phyloP scores from a whole-genome alignment of 2,113 vertebrate species.

The human region DNA sequence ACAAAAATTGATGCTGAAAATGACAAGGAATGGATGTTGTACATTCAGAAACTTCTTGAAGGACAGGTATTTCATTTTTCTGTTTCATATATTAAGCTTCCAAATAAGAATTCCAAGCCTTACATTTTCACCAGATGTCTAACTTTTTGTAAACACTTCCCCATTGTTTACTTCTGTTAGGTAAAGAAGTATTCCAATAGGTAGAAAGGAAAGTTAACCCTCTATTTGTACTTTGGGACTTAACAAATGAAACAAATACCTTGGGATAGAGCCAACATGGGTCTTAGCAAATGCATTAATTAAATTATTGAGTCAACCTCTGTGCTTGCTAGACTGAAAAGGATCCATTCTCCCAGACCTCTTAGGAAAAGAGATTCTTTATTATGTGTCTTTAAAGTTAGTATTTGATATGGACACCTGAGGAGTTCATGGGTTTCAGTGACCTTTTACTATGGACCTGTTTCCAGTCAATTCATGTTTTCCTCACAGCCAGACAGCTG shows the following conservation, averaged over 20 bases:
- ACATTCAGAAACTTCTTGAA: conserved; percentile 89
- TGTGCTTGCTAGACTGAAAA: conserved; percentile 80
- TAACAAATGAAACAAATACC: conserved; percentile 74
- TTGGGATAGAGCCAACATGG: conserved; percentile 66
- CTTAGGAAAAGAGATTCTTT: conserved; percentile 84
- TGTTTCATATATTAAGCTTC: conserved; percentile 52
- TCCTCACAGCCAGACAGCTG: conserved; percentile 99
- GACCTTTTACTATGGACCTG: conserved; percentile 92
- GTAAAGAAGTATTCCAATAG: conserved; percentile 51
- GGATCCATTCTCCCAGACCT: conserved; percentile 82
- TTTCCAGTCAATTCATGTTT: conserved; percentile 98
- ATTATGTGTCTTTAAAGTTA: conserved; percentile 88
- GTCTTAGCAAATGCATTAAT: conserved; percentile 85
- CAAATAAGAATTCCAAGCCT: conserved; percentile 7
- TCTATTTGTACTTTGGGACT: conserved; percentile 70
- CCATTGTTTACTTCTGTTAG: conserved; percentile 65
- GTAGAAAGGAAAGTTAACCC: conserved; percentile 66
- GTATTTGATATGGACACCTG: conserved; percentile 90
- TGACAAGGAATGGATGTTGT: conserved; percentile 90
- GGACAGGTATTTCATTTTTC: conserved; percentile 87
- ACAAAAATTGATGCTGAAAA: conserved; percentile 81
- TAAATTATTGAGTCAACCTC: conserved; percentile 83
- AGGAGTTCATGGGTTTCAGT: conserved; percentile 90
- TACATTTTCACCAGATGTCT: conserved; percentile 13
- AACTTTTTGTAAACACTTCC: conserved; percentile 57